A percentile compares a stretch with the other conserved stretches of the same genome.
Conservation (phyloP, 2,113 vertebrate genomes). For the Tichodroma muraria region DNA sequence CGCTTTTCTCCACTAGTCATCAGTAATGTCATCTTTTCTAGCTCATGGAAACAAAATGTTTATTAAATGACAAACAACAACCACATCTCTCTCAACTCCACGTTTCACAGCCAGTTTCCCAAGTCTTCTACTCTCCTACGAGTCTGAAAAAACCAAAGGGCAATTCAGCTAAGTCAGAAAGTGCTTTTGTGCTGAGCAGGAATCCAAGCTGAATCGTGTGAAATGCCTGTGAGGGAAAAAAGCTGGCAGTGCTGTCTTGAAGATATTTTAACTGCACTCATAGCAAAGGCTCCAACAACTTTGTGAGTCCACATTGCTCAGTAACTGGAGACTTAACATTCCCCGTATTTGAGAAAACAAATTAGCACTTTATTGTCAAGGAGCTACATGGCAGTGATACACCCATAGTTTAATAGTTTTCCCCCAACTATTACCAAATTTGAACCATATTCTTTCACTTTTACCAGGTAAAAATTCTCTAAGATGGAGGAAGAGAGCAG, state of each 20-base stretch:
- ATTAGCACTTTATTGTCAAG: neutral
- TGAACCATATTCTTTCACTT: neutral
- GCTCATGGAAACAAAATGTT: slow-evolving; percentile 31
- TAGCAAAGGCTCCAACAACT: neutral
- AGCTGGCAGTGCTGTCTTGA: neutral
- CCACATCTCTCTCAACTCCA: neutral
- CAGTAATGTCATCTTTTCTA: slow-evolving; percentile 25
- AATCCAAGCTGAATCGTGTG: neutral
- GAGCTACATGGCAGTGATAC: neutral
- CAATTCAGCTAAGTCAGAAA: neutral
- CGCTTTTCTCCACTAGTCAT: slow-evolving; percentile 26
- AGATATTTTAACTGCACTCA: neutral
- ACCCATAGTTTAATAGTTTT: too few species aligned
- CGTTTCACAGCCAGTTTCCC: neutral
- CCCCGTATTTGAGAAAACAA: neutral
- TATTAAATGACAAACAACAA: slow-evolving; percentile 27
- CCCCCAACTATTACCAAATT: neutral
- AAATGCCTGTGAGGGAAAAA: neutral
- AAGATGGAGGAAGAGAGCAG: neutral
- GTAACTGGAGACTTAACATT: neutral
- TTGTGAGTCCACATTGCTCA: neutral
- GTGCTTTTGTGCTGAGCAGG: neutral
- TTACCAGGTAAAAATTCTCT: neutral
- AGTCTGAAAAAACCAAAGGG: neutral
- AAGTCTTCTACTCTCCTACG: neutral